A percentile compares a stretch with the other conserved stretches of the same genome.
Conservation (phyloP, 1,140 invertebrate genomes). For the Andrena cerasifolii region DNA sequence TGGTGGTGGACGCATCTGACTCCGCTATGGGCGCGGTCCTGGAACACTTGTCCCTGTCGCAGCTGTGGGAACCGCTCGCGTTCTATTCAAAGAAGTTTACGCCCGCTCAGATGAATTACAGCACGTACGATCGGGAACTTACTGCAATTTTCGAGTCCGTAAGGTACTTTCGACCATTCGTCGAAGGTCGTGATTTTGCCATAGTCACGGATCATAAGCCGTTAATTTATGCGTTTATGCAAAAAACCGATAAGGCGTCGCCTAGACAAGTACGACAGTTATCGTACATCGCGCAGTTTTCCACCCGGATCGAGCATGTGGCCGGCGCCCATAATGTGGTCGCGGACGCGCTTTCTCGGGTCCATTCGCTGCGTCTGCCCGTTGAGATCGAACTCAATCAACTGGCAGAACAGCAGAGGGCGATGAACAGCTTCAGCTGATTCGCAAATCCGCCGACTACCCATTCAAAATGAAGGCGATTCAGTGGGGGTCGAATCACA, state of each 20-base stretch:
- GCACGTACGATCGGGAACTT: not conserved
- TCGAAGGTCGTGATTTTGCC: not conserved
- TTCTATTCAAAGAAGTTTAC: conserved; percentile 9
- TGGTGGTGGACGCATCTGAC: not conserved
- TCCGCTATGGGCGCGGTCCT: not conserved
- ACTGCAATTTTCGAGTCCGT: not conserved
- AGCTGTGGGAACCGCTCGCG: not conserved
- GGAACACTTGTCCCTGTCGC: not conserved
- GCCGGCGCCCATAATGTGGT: not conserved
- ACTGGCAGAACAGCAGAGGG: not conserved
- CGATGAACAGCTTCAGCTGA: not conserved
- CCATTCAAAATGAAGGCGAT: too few species aligned
- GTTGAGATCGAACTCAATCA: not conserved
- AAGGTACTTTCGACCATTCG: not conserved
- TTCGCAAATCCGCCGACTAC: not conserved
- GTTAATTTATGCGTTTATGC: too few species aligned
- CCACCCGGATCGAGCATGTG: not conserved
- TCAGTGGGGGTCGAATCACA: not conserved
- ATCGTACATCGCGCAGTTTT: not conserved
- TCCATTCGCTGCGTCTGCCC: not conserved
- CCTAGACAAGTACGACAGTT: too few species aligned
- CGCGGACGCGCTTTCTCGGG: not conserved
- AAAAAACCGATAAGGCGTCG: too few species aligned
- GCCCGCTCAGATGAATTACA: not conserved
- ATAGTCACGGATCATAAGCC: conserved; percentile 2